A percentile compares a stretch with the other conserved stretches of the same genome.
Conservation (phyloP, 2,797 vertebrate species). For the Crotalus adamanteus region DNA sequence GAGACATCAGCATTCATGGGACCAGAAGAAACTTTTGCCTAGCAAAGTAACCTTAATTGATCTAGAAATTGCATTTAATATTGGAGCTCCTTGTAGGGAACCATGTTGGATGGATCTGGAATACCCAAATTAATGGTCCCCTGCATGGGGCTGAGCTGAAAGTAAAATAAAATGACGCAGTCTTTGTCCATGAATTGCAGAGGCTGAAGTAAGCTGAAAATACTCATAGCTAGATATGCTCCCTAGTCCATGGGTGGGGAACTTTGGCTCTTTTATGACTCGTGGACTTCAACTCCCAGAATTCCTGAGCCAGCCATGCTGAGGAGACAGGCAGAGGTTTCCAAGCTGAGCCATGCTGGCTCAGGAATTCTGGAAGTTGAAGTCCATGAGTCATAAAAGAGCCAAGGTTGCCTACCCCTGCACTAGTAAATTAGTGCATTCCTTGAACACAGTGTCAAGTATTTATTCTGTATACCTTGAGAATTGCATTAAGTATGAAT, state of each 20-base stretch:
- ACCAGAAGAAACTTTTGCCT: neutral
- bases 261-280: too few species aligned
- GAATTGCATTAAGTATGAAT: neutral
- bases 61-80: neutral
- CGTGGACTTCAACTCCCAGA: too few species aligned
- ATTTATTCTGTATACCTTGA: neutral
- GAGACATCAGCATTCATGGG: neutral
- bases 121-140: neutral
- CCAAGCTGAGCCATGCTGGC: too few species aligned
- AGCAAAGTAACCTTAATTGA: neutral
- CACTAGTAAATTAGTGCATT: neutral
- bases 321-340: too few species aligned
- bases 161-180: neutral
- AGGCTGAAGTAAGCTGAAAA: neutral
- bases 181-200: neutral
- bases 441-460: neutral
- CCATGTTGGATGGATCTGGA: neutral
- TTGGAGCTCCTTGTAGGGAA: too few species aligned
- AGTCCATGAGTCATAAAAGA: too few species aligned
- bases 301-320: too few species aligned
- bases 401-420: too few species aligned
- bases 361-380: too few species aligned
- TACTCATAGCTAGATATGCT: neutral
- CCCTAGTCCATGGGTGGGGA: too few species aligned
- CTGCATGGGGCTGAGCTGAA: neutral